Base-by-base conservation (phyloP, 2,888 invertebrate genomes). In the Acrobasis consociella region DNA sequence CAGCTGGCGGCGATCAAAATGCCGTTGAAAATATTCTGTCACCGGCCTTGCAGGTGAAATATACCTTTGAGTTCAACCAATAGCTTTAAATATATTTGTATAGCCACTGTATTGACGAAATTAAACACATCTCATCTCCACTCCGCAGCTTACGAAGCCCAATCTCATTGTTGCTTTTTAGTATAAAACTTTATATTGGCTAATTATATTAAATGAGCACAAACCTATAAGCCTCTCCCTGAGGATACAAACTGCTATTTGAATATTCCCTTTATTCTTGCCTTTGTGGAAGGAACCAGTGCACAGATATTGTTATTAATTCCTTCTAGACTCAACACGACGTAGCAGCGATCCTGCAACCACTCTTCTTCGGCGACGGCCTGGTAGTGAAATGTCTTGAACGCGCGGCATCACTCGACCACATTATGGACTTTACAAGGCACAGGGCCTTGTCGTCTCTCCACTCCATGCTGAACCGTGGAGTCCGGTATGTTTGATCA, bases 391-490 rank as follows among this genome's bases (percentile, higher is more conserved):
- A 97, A 72, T 97, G 98, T 76, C 89, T 99, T 68, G 98, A 99
- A 80, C 98, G 97, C 80, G 97, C 99, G 1, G 95, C 96, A 83
- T 95, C 95, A 38, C 97, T 98, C 77, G 99, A 99, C 80, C 99
- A 99, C 81, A 97, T 99, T 58, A 99, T 99, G 99, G 99, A 99
- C 92, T 99, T 99, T 84, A 99, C 99, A 0, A 94, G 98, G n/a
- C 94, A 99, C 69, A 93, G 99, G 63, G 99, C 99, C 1, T 93
- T 99, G 1, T 97, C 97, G 62, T 98, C 99, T 0, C 93, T 99
- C 63, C 99, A 99, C 89, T 99, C 99, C 5, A 99, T 99, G 98
- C 91, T 99, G 52, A 99, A 99, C 88, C 97, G 99, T 82, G 95
- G 97, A 22, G 97, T 97, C 42, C 94, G 97, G 93, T 96, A 93